Evolutionary conservation across 2,113 vertebrate species (phyloP), one percentile per base, ranked within the genome.

Genomic region (Catharus fuscescens): DNA sequence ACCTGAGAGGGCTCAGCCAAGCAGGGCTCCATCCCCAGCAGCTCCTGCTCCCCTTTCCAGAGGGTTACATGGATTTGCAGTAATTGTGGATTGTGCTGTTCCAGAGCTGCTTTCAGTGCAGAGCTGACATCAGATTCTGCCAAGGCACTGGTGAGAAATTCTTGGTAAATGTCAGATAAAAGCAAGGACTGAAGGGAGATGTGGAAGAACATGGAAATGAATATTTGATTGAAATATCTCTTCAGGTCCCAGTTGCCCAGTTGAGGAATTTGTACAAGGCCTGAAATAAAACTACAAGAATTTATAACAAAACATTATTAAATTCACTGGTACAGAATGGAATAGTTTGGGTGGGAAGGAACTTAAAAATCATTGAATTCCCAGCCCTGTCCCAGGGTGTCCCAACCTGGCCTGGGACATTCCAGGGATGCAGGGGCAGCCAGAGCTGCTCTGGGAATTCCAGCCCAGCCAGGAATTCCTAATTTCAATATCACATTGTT

Each of bases 91-190:
- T 13, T 56, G 69, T 3, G 54, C 18, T 70, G 70, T 4, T 72
- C 29, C 60, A 70, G 34, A 52, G 50, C 53, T 69, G 77, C 25
- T 57, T 32, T 8, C 57, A 56, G 38, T 8, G 65, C 44, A 1
- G 0, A 34, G 12, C 14, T 60, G 54, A 18, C 12, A 20, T 8
- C 28, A 16, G 65, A 52, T 60, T 17, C 57, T 45, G 86, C 80
- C 52, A n/a, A 62, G 38, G 88, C 61, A 18, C 47, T 83, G 64
- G 32, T 60, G 88, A 59, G 13, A 42, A 85, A 80, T 29, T 25
- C 90, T 20, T 80, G 6, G 28, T 15, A 86, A 94, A 80, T 45
- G 66, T 57, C 93, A 95, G 48, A 82, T 72, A 84, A 82, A 95
- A 95, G 91, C 59, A 87, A 40, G 53, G 31, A 23, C 86, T 29